A percentile compares a stretch with the other conserved stretches of the same genome.
These are phyloP conservation scores for Eumaeus atala DNA, from an alignment of 1,140 invertebrate genomes.

Conservation along the genomic window DNA sequence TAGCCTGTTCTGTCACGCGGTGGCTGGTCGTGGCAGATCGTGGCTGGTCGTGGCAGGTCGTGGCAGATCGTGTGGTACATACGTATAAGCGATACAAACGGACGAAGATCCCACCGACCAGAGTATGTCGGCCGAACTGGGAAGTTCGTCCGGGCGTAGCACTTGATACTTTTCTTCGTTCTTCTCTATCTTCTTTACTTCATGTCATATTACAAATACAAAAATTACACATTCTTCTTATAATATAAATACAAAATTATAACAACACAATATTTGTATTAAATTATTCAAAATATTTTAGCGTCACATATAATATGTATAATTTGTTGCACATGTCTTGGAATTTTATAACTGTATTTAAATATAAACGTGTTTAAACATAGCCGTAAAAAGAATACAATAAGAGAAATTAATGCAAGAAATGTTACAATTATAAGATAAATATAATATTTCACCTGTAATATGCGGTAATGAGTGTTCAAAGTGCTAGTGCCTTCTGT, in stretches of 20 bases:
- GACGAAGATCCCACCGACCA: slow-evolving; percentile 85
- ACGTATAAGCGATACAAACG: slow-evolving; percentile 79
- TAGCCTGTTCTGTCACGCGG: too few species aligned
- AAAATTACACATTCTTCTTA: too few species aligned
- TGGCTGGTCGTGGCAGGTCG: neutral
- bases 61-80: slow-evolving; percentile 30
- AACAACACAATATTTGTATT: too few species aligned
- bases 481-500: slow-evolving; percentile 46
- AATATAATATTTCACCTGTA: slow-evolving; percentile 55
- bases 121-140: slow-evolving; percentile 68
- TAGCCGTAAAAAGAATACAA: slow-evolving; percentile 8
- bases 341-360: too few species aligned
- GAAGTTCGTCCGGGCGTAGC: slow-evolving; percentile 80
- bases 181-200: slow-evolving; percentile 30
- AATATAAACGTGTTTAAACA: too few species aligned
- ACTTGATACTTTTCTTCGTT: slow-evolving; percentile 71
- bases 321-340: too few species aligned
- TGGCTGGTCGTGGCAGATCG: too few species aligned
- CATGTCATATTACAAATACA: too few species aligned
- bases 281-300: too few species aligned
- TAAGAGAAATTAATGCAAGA: slow-evolving; percentile 20
- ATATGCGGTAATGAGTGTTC: slow-evolving; percentile 48
- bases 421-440: slow-evolving; percentile 17
- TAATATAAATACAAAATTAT: too few species aligned
- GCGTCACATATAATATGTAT: too few species aligned